A percentile compares a stretch with the other conserved stretches of the same genome.
These are phyloP conservation scores for Scaptodrosophila latifasciaeformis DNA, from an alignment of 2,888 invertebrate species.

Conservation along the genomic window DNA sequence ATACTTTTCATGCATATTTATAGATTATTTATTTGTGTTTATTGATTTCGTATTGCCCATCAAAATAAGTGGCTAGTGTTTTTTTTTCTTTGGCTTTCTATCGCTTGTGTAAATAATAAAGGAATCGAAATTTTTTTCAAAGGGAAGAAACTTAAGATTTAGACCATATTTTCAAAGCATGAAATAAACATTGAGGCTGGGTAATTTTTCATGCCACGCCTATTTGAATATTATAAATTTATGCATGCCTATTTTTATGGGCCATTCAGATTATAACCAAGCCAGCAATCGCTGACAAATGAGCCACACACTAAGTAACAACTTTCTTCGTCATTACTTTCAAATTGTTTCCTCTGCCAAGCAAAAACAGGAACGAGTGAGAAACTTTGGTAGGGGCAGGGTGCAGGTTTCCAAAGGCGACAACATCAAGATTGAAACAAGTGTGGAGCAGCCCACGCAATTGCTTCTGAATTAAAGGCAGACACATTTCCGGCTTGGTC, in stretches of 20 bases:
- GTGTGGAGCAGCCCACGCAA: conserved; percentile 45
- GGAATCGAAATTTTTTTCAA: conserved; percentile 36
- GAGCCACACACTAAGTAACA: conserved; percentile 67
- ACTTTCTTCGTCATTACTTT: conserved; percentile 66
- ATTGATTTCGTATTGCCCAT: conserved; percentile 40
- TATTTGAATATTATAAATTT: conserved; percentile 37
- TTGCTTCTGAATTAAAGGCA: conserved; percentile 48
- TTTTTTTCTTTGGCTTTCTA: conserved; percentile 4
- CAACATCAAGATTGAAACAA: conserved; percentile 20
- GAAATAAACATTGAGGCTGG: background rate
- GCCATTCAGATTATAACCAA: conserved; percentile 49
- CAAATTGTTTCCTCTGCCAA: conserved; percentile 56
- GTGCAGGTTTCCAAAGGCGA: too few relatives aligned
- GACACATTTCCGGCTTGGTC: conserved; percentile 44
- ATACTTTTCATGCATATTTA: conserved; percentile 29
- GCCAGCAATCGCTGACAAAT: conserved; percentile 63
- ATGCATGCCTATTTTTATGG: conserved; percentile 53
- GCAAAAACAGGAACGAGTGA: conserved; percentile 18
- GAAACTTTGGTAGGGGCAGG: background rate
- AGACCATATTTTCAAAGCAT: background rate
- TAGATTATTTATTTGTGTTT: conserved; percentile 31
- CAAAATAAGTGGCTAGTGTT: conserved; percentile 8
- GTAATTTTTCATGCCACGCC: background rate
- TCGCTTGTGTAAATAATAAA: too few relatives aligned
- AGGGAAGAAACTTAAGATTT: conserved; percentile 8